These are phyloP conservation scores for Ptychadena robeensis DNA, from an alignment of 2,797 vertebrate species.

Conservation along the genomic window DNA sequence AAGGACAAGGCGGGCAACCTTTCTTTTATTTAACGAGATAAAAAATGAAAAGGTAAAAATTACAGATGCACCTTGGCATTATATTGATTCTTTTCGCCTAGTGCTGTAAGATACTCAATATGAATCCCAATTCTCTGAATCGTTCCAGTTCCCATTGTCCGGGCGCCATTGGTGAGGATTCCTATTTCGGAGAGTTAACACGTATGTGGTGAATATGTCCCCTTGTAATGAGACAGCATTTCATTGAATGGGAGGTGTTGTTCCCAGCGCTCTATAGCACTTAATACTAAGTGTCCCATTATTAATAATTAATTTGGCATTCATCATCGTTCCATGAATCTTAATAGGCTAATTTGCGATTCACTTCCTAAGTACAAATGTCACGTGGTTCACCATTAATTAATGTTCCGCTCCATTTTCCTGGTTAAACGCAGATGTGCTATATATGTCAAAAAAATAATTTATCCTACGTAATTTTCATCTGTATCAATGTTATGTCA, in stretches of 20 bases:
- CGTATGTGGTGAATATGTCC: background rate
- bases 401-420: conserved; percentile 71
- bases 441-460: conserved; percentile 61
- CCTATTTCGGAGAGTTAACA: background rate
- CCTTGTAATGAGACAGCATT: conserved; percentile 60
- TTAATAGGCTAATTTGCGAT: conserved; percentile 73
- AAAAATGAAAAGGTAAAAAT: conserved; percentile 1
- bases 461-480: conserved; percentile 61
- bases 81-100: background rate
- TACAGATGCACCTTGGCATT: background rate
- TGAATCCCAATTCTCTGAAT: background rate
- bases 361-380: conserved; percentile 67
- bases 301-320: conserved; percentile 73
- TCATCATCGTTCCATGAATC: conserved; percentile 71
- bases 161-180: background rate
- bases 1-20: background rate
- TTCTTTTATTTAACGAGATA: background rate
- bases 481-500: conserved; percentile 62
- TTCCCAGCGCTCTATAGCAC: conserved; percentile 65
- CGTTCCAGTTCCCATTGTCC: background rate
- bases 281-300: conserved; percentile 69
- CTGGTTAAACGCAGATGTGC: conserved; percentile 63
- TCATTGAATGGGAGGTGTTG: conserved; percentile 64
- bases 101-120: background rate
- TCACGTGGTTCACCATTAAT: conserved; percentile 72